These are phyloP conservation scores for Lepus americanus DNA, from an alignment of 2,113 vertebrate genomes.

Conservation along the genomic window DNA sequence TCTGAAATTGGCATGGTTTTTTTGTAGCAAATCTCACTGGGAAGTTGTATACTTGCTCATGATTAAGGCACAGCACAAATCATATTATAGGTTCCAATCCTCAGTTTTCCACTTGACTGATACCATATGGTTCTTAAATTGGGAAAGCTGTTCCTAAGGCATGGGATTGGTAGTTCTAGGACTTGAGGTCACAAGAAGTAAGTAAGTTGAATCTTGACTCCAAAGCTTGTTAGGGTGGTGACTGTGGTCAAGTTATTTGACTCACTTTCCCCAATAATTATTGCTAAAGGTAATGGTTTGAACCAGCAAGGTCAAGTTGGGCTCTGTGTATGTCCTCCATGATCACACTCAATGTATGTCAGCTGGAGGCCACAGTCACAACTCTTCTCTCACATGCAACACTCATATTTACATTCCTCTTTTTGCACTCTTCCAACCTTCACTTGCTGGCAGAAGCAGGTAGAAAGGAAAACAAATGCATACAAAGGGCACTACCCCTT, in stretches of 20 bases:
- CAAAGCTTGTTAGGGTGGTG: neutral
- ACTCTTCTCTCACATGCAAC: too few relatives aligned
- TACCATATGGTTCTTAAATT: neutral
- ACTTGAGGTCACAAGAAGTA: conserved; percentile 40
- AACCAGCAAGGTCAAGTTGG: neutral
- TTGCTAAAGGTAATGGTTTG: conserved; percentile 17
- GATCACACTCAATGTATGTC: too few relatives aligned
- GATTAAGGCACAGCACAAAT: neutral
- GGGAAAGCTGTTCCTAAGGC: neutral
- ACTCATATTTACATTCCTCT: neutral
- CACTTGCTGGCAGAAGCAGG: neutral
- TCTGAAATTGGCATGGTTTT: neutral
- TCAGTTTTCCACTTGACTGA: conserved; percentile 46
- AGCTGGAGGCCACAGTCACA: too few relatives aligned
- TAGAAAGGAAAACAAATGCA: neutral
- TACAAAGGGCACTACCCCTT: neutral
- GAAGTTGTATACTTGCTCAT: neutral
- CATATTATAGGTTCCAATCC: neutral
- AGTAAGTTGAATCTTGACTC: neutral
- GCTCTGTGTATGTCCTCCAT: neutral
- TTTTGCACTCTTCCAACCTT: neutral
- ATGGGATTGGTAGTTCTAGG: neutral
- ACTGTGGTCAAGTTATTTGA: neutral
- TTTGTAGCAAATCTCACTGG: neutral
- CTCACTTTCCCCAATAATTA: neutral